phyloP scores from a whole-genome alignment of 2,888 invertebrate genomes.

The Leptura quadrifasciata region DNA sequence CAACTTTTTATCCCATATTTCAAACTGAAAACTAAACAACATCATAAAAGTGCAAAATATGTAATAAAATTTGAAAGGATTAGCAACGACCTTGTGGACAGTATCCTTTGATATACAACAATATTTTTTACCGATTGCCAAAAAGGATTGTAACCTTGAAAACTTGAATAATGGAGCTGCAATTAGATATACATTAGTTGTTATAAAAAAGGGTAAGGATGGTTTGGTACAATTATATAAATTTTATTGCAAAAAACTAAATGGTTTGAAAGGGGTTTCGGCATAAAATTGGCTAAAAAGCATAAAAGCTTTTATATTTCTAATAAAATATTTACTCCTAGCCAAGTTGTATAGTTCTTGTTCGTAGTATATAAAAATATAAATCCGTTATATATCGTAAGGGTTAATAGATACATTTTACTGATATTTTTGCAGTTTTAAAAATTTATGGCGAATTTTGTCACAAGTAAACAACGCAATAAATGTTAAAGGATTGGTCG shows the following conservation, averaged over 20 bases:
- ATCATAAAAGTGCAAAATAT: not conserved
- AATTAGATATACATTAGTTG: not conserved
- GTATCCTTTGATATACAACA: not conserved
- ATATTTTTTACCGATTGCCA: not conserved
- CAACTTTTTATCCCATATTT: not conserved
- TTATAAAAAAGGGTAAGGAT: constrained; percentile 18
- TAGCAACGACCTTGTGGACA: not conserved
- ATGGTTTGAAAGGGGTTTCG: constrained; percentile 1
- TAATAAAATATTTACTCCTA: not conserved
- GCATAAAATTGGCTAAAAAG: not conserved
- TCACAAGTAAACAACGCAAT: not conserved
- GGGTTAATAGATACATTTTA: not conserved
- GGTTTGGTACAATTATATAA: not conserved
- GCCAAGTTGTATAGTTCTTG: not conserved
- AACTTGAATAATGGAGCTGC: not conserved
- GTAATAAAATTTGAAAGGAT: constrained; percentile 7
- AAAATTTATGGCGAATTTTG: not conserved
- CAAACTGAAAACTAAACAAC: not conserved
- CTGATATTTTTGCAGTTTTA: not conserved
- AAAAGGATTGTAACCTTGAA: constrained; percentile 11
- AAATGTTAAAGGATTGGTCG: constrained; percentile 1
- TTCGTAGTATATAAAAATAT: not conserved
- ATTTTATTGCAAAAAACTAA: not conserved
- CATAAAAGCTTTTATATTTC: not conserved
- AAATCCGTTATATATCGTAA: not conserved